Percentiles rank a stretch among this genome's conserved stretches.
These are phyloP conservation scores for Corydoras maculifer DNA, from an alignment of 2,113 vertebrate species.

Conservation along the genomic window DNA sequence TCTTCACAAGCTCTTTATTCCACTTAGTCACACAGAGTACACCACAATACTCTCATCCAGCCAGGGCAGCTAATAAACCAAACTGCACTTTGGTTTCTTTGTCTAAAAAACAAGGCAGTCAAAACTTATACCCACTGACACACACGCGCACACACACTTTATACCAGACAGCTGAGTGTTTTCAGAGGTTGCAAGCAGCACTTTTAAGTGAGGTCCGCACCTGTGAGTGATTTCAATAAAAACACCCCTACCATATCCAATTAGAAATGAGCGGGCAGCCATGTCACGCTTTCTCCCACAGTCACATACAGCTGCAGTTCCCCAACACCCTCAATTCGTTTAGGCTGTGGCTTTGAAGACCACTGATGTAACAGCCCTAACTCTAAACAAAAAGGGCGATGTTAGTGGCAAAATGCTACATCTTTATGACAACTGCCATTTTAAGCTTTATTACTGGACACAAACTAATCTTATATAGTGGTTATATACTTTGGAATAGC, in stretches of 20 bases:
- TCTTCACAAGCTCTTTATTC: not conserved
- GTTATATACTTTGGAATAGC: no score
- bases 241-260: constrained; percentile 46
- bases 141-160: constrained; percentile 5
- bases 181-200: constrained; percentile 26
- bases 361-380: not conserved
- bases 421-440: constrained; percentile 6
- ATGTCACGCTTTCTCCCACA: constrained; percentile 36
- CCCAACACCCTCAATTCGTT: constrained; percentile 11
- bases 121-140: constrained; percentile 7
- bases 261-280: constrained; percentile 36
- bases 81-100: constrained; percentile 34
- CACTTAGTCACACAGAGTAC: constrained; percentile 10
- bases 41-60: constrained; percentile 23
- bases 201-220: constrained; percentile 41
- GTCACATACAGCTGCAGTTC: constrained; percentile 33
- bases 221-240: constrained; percentile 48
- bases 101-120: constrained; percentile 22
- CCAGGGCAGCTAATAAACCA: constrained; percentile 32
- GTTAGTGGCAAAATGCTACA: constrained; percentile 4
- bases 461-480: constrained; percentile 12
- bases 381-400: not conserved
- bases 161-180: constrained; percentile 34
- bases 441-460: constrained; percentile 7
- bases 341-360: constrained; percentile 5